Evolutionary conservation across 1,140 invertebrate genomes (phyloP).

Genomic region (Heliconius melpomene): DNA sequence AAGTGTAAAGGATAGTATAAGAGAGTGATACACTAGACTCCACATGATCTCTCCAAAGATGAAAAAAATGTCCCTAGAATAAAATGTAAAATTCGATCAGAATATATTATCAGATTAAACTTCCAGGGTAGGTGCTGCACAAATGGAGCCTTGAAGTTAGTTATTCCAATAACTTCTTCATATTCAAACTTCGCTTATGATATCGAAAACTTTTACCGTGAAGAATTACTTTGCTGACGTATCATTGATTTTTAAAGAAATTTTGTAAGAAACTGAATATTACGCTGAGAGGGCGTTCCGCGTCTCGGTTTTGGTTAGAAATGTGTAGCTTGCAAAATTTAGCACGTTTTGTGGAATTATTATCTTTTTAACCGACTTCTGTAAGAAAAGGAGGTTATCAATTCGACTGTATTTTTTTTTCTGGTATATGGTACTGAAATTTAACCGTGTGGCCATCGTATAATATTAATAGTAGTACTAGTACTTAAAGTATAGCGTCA

Average conservation of each 20-base stretch:
- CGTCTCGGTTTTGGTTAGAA: background rate
- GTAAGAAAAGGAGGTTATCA: no score
- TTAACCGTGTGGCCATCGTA: no score
- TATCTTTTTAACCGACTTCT: background rate
- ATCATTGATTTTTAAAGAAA: constrained; percentile 19
- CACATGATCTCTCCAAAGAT: no score
- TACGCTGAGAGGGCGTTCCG: background rate
- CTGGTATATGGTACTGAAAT: no score
- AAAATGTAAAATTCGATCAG: background rate
- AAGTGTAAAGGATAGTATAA: no score
- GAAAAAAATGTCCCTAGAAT: background rate
- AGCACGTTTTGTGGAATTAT: background rate
- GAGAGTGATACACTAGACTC: background rate
- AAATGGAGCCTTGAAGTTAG: constrained; percentile 20
- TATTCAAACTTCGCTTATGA: constrained; percentile 20
- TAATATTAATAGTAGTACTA: no score
- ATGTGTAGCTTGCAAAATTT: background rate
- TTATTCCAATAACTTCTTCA: constrained; percentile 19
- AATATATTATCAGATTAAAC: constrained; percentile 18
- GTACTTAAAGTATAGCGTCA: no score
- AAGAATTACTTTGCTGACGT: constrained; percentile 22
- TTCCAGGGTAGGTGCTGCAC: background rate
- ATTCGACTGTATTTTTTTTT: no score
- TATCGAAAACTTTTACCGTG: constrained; percentile 17
- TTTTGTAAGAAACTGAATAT: constrained; percentile 15